Base-by-base conservation (phyloP, 2,888 invertebrate genomes). In the Mimumesa dahlbomi region DNA sequence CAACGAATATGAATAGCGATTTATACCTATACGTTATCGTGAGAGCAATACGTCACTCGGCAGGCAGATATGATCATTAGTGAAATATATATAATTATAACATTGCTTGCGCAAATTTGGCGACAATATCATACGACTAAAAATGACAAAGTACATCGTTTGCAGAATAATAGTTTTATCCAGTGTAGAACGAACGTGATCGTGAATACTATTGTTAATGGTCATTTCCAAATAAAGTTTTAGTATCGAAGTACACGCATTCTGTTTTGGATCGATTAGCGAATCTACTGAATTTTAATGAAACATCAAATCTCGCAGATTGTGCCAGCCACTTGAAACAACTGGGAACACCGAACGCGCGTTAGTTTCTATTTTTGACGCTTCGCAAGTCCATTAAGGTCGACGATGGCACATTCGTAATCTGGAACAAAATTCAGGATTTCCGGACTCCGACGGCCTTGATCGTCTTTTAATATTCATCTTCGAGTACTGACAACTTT, bases 171-270 rank as follows among this genome's bases (percentile, higher is more conserved):
- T n/a, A n/a, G n/a, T n/a, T n/a, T n/a, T n/a, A n/a, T n/a, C n/a
- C n/a, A n/a, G n/a, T n/a, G n/a, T n/a, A n/a, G n/a, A n/a, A n/a
- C n/a, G n/a, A n/a, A n/a, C n/a, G n/a, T n/a, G 18, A 18, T 34
- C n/a, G 36, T 49, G 11, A 43, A 19, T 13, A 54, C 16, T n/a
- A 1, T 57, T 71, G 69, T 70, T 59, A 45, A 50, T 46, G 49
- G 11, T 57, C 31, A 9, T 45, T 21, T 57, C 40, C 38, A 25
- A 75, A 77, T 78, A 71, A 77, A 77, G 16, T 36, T 11, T 42
- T 42, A 19, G 22, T 34, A 18, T 29, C 19, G 13, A 53, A 65
- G 29, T 38, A 16, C 13, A 2, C n/a, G 2, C 22, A 14, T 11
- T n/a, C 46, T 11, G 16, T 48, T 58, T 46, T 0, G 4, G 19